These are phyloP conservation scores for Lysiphlebus fabarum DNA, from an alignment of 1,140 invertebrate species.

Conservation along the genomic window DNA sequence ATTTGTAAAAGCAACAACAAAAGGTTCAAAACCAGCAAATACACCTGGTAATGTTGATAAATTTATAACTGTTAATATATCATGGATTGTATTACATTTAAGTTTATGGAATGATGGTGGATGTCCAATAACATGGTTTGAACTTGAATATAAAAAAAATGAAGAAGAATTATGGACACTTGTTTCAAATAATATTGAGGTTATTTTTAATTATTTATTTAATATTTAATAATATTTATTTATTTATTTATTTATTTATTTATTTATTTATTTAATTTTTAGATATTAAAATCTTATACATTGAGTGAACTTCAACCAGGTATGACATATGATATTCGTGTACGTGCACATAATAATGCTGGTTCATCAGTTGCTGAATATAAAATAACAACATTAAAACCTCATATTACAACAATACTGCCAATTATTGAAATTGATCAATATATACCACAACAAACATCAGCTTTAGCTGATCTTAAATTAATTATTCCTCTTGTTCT, in stretches of 20 bases:
- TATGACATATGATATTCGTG: slow-evolving; percentile 82
- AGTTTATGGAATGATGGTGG: slow-evolving; percentile 86
- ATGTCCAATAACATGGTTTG: slow-evolving; percentile 84
- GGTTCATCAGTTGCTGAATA: slow-evolving; percentile 85
- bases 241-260: slow-evolving; percentile 1
- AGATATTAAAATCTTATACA: slow-evolving; percentile 69
- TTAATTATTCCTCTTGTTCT: slow-evolving; percentile 50
- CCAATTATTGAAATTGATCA: slow-evolving; percentile 50
- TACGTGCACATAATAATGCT: slow-evolving; percentile 89
- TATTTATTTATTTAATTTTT: slow-evolving; percentile 12
- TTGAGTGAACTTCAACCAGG: slow-evolving; percentile 76
- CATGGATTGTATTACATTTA: slow-evolving; percentile 83
- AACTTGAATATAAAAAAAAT: slow-evolving; percentile 72
- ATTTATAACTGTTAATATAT: slow-evolving; percentile 83
- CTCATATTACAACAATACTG: slow-evolving; percentile 62
- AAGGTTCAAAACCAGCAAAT: slow-evolving; percentile 79
- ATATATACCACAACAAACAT: slow-evolving; percentile 49
- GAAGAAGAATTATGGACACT: slow-evolving; percentile 59
- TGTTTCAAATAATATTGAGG: slow-evolving; percentile 61
- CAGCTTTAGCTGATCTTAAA: slow-evolving; percentile 50
- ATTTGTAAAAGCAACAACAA: slow-evolving; percentile 78
- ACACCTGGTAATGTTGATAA: slow-evolving; percentile 59
- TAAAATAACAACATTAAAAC: slow-evolving; percentile 77
- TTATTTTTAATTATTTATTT: slow-evolving; percentile 20
- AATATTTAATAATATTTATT: slow-evolving; percentile 10